Evolutionary conservation across 2,888 invertebrate species (phyloP).

Genomic region (Melitaea athalia): DNA sequence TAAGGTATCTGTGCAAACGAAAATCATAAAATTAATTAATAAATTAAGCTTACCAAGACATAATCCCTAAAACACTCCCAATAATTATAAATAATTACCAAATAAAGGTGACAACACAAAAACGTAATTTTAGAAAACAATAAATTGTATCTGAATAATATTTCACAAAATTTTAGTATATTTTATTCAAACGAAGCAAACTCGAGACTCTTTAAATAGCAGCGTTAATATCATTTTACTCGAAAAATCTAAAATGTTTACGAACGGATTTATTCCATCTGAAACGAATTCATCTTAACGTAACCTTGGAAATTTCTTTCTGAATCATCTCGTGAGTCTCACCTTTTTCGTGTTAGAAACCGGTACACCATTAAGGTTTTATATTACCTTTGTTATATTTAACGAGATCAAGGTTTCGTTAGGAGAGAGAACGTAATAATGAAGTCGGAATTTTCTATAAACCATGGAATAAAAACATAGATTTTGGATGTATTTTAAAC

Average conservation of each 20-base stretch:
- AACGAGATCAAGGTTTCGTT: constrained; percentile 21
- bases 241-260: constrained; percentile 31
- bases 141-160: too few relatives aligned
- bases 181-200: constrained; percentile 15
- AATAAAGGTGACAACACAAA: too few relatives aligned
- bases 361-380: constrained; percentile 25
- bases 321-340: constrained; percentile 20
- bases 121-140: too few relatives aligned
- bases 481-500: background rate
- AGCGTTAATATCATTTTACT: constrained; percentile 29
- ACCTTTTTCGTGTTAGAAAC: constrained; percentile 19
- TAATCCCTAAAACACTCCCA: too few relatives aligned
- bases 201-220: constrained; percentile 28
- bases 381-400: constrained; percentile 27
- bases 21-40: too few relatives aligned
- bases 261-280: constrained; percentile 33
- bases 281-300: constrained; percentile 33
- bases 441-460: constrained; percentile 2
- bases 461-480: background rate
- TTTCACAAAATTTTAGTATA: too few relatives aligned
- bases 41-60: too few relatives aligned
- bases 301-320: constrained; percentile 23
- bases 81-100: too few relatives aligned
- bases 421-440: background rate
- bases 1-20: too few relatives aligned